phyloP scores from a whole-genome alignment of 1,140 invertebrate species.

The Drosophila virilis region DNA sequence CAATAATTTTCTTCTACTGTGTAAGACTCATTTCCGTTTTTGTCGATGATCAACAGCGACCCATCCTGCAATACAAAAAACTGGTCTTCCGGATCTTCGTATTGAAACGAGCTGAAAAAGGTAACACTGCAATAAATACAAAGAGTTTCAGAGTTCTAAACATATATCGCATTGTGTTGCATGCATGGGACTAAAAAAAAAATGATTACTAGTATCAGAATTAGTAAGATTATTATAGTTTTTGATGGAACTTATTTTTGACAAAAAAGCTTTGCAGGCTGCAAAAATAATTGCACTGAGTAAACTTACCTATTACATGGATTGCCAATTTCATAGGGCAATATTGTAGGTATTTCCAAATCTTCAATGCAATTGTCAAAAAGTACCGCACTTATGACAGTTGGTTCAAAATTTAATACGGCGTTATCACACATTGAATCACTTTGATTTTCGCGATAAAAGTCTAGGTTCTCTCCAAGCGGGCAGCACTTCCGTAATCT shows the following conservation, averaged over 20 bases:
- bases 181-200: background rate
- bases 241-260: no score
- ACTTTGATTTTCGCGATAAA: constrained; percentile 72
- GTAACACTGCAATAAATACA: constrained; percentile 50
- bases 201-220: background rate
- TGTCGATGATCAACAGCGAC: constrained; percentile 71
- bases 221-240: background rate
- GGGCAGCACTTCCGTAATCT: constrained; percentile 76
- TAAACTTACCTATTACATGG: constrained; percentile 75
- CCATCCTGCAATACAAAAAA: constrained; percentile 78
- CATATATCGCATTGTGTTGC: constrained; percentile 10
- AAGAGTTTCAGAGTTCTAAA: constrained; percentile 32
- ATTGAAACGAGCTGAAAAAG: constrained; percentile 72
- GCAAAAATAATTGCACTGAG: background rate
- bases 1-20: constrained; percentile 73
- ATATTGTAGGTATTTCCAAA: constrained; percentile 54
- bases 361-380: constrained; percentile 82
- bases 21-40: constrained; percentile 70
- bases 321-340: constrained; percentile 75
- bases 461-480: constrained; percentile 71
- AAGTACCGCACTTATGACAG: constrained; percentile 66
- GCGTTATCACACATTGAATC: constrained; percentile 69
- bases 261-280: background rate
- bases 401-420: constrained; percentile 58
- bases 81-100: constrained; percentile 65